Conservation (phyloP, 2,888 invertebrate species). For the Drosophila paucipuncta region DNA sequence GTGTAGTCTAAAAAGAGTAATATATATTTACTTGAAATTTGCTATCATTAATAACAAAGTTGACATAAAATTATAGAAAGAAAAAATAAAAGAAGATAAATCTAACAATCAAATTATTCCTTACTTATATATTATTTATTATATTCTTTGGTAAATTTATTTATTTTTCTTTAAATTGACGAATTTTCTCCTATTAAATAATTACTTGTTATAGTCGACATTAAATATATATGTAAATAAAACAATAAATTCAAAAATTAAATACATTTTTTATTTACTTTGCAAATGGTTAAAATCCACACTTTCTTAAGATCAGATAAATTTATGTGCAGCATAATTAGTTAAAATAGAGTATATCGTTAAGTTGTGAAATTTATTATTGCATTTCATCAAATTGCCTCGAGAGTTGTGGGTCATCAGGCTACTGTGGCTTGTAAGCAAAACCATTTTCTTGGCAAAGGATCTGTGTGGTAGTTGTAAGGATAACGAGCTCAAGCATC, state of each 20-base stretch:
- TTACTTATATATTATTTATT: no score
- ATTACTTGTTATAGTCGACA: neutral
- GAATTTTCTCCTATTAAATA: no score
- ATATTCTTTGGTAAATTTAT: no score
- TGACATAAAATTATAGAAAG: no score
- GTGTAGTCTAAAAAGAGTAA: neutral
- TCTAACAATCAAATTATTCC: no score
- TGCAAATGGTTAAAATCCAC: neutral
- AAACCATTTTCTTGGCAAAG: conserved; percentile 34
- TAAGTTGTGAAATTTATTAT: conserved; percentile 46
- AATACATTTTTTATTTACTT: neutral
- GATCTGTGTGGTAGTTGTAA: conserved; percentile 32
- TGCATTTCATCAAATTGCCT: conserved; percentile 24
- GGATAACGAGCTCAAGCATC: conserved; percentile 57
- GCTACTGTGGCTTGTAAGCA: neutral
- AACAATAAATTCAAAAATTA: neutral
- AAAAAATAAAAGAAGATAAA: no score
- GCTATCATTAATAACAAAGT: no score
- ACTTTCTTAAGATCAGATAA: neutral
- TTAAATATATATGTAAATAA: neutral
- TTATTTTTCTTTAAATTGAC: no score
- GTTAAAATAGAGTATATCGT: conserved; percentile 9
- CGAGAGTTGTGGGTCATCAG: conserved; percentile 18
- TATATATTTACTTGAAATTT: no score
- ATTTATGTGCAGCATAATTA: neutral